A percentile compares a stretch with the other conserved stretches of the same genome.
Evolutionary conservation across 2,797 vertebrate species (phyloP).

Genomic region (Bryconaethiops microstoma): DNA sequence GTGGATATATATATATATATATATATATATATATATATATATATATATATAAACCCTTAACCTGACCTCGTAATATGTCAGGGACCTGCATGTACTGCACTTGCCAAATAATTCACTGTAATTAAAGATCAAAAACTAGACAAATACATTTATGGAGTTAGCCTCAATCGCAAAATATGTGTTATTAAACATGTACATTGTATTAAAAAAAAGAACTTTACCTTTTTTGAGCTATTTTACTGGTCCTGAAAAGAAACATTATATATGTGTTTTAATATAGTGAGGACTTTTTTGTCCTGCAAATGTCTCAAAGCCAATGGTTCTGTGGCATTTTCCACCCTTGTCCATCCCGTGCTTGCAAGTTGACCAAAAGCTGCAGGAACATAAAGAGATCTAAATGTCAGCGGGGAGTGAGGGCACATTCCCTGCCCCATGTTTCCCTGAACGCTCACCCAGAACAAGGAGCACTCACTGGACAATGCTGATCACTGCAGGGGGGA

Average conservation of each 20-base stretch:
- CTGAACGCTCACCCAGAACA: constrained; percentile 93
- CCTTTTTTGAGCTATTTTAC: no score
- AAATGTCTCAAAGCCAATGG: constrained; percentile 23
- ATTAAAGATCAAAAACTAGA: no score
- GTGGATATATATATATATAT: no score
- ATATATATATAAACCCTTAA: no score
- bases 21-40: no score
- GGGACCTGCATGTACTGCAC: no score
- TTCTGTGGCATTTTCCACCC: constrained; percentile 45
- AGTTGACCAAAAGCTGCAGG: constrained; percentile 81
- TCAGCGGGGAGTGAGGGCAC: constrained; percentile 87
- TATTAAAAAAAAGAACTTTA: no score
- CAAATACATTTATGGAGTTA: no score
- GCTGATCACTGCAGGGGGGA: constrained; percentile 89
- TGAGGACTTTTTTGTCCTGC: neutral
- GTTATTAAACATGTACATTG: neutral
- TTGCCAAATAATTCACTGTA: no score
- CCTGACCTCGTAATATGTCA: no score
- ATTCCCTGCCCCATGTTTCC: constrained; percentile 78
- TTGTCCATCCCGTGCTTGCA: constrained; percentile 72
- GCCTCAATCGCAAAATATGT: neutral
- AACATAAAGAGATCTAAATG: constrained; percentile 97
- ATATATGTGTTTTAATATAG: neutral
- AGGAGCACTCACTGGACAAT: constrained; percentile 95
- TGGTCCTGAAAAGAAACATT: neutral